Conservation (phyloP, 2,888 invertebrate genomes). For the Teleiodes luculella region DNA sequence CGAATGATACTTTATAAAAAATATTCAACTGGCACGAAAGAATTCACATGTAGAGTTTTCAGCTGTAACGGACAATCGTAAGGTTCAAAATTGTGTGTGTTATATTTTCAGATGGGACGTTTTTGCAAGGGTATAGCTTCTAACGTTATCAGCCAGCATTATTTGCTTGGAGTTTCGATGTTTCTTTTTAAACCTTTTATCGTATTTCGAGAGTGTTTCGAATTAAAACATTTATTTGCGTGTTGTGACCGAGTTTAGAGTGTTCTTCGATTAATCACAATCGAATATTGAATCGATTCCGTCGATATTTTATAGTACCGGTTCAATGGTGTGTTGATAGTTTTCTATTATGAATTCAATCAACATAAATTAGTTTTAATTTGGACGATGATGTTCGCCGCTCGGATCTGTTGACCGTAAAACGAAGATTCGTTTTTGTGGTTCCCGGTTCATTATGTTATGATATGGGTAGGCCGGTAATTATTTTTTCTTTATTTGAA, state of each 20-base stretch:
- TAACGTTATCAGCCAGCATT: slow-evolving; percentile 64
- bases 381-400: slow-evolving; percentile 56
- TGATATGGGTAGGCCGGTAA: slow-evolving; percentile 29
- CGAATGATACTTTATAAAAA: slow-evolving; percentile 58
- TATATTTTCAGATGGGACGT: slow-evolving; percentile 31
- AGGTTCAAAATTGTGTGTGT: slow-evolving; percentile 29
- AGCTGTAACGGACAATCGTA: slow-evolving; percentile 20
- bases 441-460: slow-evolving; percentile 48
- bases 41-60: slow-evolving; percentile 18
- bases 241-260: slow-evolving; percentile 60
- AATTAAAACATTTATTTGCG: slow-evolving; percentile 68
- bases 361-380: slow-evolving; percentile 75
- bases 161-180: slow-evolving; percentile 63
- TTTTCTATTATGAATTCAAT: slow-evolving; percentile 75
- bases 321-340: slow-evolving; percentile 57
- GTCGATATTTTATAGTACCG: slow-evolving; percentile 33
- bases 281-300: slow-evolving; percentile 31
- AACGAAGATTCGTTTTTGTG: slow-evolving; percentile 50
- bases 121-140: slow-evolving; percentile 39
- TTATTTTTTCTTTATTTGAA: slow-evolving; percentile 48
- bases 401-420: slow-evolving; percentile 47
- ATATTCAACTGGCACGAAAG: slow-evolving; percentile 49
- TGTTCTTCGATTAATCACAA: slow-evolving; percentile 56
- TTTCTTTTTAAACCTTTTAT: slow-evolving; percentile 63
- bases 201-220: slow-evolving; percentile 58